These are phyloP conservation scores for Glaucomys volans DNA, from an alignment of 2,113 vertebrate species.

Conservation along the genomic window DNA sequence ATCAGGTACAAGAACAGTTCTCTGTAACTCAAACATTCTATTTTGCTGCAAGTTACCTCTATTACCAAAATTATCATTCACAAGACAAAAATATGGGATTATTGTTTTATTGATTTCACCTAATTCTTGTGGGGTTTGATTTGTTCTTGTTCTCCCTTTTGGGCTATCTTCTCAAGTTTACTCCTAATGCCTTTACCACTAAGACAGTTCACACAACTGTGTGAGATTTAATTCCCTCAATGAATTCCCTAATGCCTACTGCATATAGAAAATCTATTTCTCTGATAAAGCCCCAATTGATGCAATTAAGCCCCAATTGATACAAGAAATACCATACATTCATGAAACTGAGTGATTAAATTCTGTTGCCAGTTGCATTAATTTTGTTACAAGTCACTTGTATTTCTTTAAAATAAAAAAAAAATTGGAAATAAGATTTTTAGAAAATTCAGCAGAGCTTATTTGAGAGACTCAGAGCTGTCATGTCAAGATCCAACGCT, in stretches of 20 bases:
- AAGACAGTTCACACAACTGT: neutral
- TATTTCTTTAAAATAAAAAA: neutral
- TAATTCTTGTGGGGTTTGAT: neutral
- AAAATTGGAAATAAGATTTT: neutral
- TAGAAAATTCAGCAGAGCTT: neutral
- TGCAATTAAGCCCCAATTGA: no score
- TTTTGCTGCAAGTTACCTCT: neutral
- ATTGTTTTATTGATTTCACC: neutral
- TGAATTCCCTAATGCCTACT: neutral
- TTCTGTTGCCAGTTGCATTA: neutral
- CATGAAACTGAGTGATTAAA: neutral
- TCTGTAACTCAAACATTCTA: neutral
- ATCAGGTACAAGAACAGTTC: accelerated
- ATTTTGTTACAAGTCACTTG: neutral
- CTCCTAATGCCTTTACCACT: neutral
- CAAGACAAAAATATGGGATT: neutral
- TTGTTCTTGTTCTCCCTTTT: neutral
- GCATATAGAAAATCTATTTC: neutral
- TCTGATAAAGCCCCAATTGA: neutral
- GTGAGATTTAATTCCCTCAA: neutral
- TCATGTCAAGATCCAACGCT: neutral
- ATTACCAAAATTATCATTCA: neutral
- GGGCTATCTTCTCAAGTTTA: neutral
- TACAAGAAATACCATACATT: neutral
- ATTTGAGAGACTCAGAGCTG: conserved; percentile 26